Percentiles rank a stretch among this genome's conserved stretches.
These are phyloP conservation scores for Pseudomyrmex pallidus DNA, from an alignment of 1,140 invertebrate genomes.

Conservation along the genomic window DNA sequence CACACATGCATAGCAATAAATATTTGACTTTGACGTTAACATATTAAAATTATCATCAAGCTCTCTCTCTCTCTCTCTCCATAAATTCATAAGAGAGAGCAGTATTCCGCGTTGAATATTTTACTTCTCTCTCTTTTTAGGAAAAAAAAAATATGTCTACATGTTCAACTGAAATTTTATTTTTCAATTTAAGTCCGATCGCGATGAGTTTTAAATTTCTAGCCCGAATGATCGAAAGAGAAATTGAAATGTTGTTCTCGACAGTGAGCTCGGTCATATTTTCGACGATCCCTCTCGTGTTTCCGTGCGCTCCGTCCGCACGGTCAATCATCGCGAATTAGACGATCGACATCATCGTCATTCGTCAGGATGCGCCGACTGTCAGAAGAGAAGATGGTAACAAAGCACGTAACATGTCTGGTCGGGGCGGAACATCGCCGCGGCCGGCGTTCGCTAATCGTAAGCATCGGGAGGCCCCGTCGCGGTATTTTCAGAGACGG, in stretches of 20 bases:
- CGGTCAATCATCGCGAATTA: conserved; percentile 16
- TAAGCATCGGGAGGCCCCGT: conserved; percentile 47
- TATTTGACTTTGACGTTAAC: conserved; percentile 23
- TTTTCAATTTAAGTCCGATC: background rate
- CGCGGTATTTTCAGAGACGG: conserved; percentile 41
- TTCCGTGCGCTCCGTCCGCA: too few relatives aligned
- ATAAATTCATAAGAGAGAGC: conserved; percentile 27
- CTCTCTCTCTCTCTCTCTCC: background rate
- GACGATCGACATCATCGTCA: conserved; percentile 16
- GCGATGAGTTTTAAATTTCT: background rate
- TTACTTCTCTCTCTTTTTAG: background rate
- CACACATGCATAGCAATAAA: background rate
- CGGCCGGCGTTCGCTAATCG: conserved; percentile 29
- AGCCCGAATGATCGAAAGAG: background rate
- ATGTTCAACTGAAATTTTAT: conserved; percentile 27
- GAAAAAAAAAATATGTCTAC: background rate
- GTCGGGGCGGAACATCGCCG: conserved; percentile 26
- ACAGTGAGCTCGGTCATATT: background rate
- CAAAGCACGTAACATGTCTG: conserved; percentile 40
- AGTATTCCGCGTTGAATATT: background rate
- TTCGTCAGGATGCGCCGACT: conserved; percentile 28
- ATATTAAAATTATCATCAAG: conserved; percentile 26
- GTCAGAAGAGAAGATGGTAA: conserved; percentile 35
- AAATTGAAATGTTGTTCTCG: background rate
- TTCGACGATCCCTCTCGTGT: background rate